Conservation (phyloP, 2,888 invertebrate genomes). For the Masnerella sp. region DNA sequence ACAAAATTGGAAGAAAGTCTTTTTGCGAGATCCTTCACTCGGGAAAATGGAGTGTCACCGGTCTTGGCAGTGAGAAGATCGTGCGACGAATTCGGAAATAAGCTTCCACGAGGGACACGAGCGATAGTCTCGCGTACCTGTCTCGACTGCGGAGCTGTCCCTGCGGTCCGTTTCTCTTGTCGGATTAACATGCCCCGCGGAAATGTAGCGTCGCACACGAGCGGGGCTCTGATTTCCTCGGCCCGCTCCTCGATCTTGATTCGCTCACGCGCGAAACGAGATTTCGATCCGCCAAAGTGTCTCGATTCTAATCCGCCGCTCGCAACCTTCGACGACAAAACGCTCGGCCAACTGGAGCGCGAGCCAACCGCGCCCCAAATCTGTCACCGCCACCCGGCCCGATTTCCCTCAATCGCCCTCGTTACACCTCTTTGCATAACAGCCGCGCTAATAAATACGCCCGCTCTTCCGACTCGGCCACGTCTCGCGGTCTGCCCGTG, state of each 20-base stretch:
- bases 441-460: too few relatives aligned
- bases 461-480: too few relatives aligned
- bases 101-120: slow-evolving; percentile 43
- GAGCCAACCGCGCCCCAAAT: slow-evolving; percentile 2
- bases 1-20: slow-evolving; percentile 58
- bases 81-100: slow-evolving; percentile 58
- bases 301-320: slow-evolving; percentile 53
- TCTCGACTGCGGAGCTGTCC: slow-evolving; percentile 42
- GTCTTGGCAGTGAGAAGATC: slow-evolving; percentile 57
- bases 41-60: slow-evolving; percentile 60
- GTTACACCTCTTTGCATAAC: too few relatives aligned
- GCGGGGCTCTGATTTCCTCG: slow-evolving; percentile 47
- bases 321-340: slow-evolving; percentile 20
- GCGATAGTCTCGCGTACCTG: slow-evolving; percentile 51
- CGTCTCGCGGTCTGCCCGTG: slow-evolving; percentile 58
- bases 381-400: slow-evolving; percentile 14
- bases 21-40: slow-evolving; percentile 57
- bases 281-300: slow-evolving; percentile 60
- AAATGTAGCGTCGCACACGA: slow-evolving; percentile 51
- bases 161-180: slow-evolving; percentile 58
- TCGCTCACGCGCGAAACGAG: slow-evolving; percentile 65
- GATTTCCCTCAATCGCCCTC: too few relatives aligned
- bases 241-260: slow-evolving; percentile 47
- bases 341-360: slow-evolving; percentile 24
- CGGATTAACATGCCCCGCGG: slow-evolving; percentile 62